Percentiles rank a stretch among this genome's conserved stretches.
Evolutionary conservation across 2,888 invertebrate species (phyloP).

Genomic region (Tipula vernalis): DNA sequence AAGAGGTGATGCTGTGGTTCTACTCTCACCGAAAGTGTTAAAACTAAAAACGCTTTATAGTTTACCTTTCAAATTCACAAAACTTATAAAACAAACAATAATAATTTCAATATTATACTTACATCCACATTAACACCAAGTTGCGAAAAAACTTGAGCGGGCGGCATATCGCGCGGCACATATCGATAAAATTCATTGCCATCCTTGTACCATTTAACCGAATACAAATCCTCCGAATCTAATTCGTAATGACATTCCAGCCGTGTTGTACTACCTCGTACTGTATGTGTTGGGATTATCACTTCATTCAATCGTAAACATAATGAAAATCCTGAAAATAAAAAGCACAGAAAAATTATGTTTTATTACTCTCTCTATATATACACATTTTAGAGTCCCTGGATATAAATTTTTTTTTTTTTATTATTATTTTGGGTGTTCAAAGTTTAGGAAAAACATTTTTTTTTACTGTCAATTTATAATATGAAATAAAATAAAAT

Average conservation of each 20-base stretch:
- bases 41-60: too few species aligned
- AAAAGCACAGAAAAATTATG: constrained; percentile 14
- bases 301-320: constrained; percentile 62
- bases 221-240: constrained; percentile 70
- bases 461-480: neutral
- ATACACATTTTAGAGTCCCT: neutral
- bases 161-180: constrained; percentile 70
- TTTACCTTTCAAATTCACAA: too few species aligned
- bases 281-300: constrained; percentile 69
- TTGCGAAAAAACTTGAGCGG: constrained; percentile 62
- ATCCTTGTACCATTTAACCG: constrained; percentile 88
- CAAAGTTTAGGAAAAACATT: neutral
- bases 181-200: constrained; percentile 81
- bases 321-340: constrained; percentile 34
- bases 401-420: neutral
- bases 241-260: constrained; percentile 74
- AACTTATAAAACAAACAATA: too few species aligned
- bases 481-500: neutral
- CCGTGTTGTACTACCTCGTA: constrained; percentile 60
- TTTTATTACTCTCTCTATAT: neutral
- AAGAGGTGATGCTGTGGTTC: too few species aligned
- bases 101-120: constrained; percentile 35
- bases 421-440: neutral
- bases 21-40: too few species aligned
- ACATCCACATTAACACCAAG: constrained; percentile 79